Conservation (phyloP, 2,113 vertebrate genomes). For the Ondatra zibethicus region DNA sequence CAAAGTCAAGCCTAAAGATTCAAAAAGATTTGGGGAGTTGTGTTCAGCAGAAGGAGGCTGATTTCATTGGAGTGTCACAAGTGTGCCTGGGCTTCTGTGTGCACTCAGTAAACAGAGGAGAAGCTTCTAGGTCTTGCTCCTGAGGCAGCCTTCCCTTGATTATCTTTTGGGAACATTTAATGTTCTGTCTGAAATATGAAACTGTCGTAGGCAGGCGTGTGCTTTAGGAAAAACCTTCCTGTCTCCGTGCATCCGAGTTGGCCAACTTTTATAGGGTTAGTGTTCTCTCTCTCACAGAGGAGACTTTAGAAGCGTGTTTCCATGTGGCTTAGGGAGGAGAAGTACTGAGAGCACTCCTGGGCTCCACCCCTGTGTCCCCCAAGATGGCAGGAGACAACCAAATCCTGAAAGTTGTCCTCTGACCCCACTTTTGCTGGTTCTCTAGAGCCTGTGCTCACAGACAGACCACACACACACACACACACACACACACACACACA, state of each 20-base stretch:
- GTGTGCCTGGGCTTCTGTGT: neutral
- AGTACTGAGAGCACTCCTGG: neutral
- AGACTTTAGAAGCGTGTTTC: neutral
- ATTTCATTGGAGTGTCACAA: neutral
- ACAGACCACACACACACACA: neutral
- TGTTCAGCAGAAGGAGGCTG: neutral
- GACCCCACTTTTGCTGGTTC: neutral
- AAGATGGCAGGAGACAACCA: neutral
- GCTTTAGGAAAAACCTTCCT: neutral
- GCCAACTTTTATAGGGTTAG: neutral
- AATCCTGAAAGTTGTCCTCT: neutral
- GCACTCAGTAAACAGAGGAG: neutral
- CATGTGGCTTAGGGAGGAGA: neutral
- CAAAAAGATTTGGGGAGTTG: neutral
- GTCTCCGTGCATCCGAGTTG: neutral
- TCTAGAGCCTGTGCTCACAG: neutral
- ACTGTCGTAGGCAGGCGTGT: neutral
- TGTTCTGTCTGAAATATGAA: neutral
- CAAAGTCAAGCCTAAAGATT: neutral
- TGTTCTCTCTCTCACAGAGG: constrained; percentile 24
- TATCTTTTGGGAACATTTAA: neutral
- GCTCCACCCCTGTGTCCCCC: neutral
- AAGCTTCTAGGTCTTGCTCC: neutral
- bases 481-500: neutral
- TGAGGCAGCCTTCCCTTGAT: constrained; percentile 6